Evolutionary conservation across 2,113 vertebrate genomes (phyloP), one percentile per base, ranked within the genome.

Genomic region (Tricholaema leucomelas): DNA sequence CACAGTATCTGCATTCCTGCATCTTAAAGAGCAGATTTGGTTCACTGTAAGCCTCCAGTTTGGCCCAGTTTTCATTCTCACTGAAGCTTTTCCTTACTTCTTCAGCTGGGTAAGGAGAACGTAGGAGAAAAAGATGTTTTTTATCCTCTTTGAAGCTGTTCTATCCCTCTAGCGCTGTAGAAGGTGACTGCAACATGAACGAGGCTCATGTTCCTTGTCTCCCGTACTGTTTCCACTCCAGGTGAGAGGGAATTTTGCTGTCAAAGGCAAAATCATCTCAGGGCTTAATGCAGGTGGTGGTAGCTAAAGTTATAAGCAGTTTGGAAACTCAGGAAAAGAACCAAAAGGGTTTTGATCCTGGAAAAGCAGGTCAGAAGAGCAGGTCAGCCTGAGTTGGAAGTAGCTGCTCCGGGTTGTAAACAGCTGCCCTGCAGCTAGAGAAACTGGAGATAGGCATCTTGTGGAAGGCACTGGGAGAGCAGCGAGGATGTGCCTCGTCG

Each of bases 21-120:
- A 63, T 40, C 88, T 81, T 70, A 14, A 35, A 84, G 85, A 70
- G 60, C n/a, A 70, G 75, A 74, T 93, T 64, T 58, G 56, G 40
- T 81, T 81, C 12, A 2, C 36, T 8, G 25, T 72, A 77, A 91
- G 83, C 71, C 80, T 60, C 52, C 14, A 23, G 3, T 56, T 58
- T 13, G 30, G 30, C 54, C 48, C 10, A 5, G 2, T 82, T 94
- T 87, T 81, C 27, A 15, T 79, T 90, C 61, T 52, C 35, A 23
- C 18, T 35, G 24, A 31, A 69, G 59, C 40, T 31, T 78, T 88
- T 85, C 40, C 46, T 9, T 28, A 2, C 10, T 83, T 40, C 50
- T 79, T 58, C 1, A 65, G 58, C 54, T 28, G 24, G 6, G 10
- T 27, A 15, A 64, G 33, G 58, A 78, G 63, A n/a, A 21, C 24